Evolutionary conservation across 2,113 vertebrate genomes (phyloP).

Genomic region (Picathartes gymnocephalus): DNA sequence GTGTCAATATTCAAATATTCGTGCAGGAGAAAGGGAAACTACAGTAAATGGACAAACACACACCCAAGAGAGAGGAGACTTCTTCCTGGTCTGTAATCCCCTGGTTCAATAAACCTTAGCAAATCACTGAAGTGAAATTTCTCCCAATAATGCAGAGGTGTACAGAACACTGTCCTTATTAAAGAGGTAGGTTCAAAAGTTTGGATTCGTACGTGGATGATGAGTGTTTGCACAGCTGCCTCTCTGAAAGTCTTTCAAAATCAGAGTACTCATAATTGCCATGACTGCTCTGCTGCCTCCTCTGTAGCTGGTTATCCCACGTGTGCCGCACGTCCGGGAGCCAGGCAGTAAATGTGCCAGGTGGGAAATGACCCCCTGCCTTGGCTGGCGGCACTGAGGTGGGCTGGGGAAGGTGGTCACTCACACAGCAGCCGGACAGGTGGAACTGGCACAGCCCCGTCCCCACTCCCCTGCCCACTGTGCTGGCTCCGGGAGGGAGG

Average conservation of each 20-base stretch:
- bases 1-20: conserved; percentile 22
- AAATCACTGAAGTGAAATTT: neutral
- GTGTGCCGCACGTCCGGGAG: neutral
- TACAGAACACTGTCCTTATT: neutral
- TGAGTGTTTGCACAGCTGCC: conserved; percentile 3
- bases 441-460: neutral
- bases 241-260: neutral
- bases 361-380: neutral
- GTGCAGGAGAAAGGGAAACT: neutral
- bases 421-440: too few species aligned
- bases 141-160: neutral
- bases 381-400: neutral
- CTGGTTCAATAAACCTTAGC: neutral
- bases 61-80: neutral
- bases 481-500: neutral
- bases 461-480: neutral
- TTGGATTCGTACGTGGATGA: neutral
- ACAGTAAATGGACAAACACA: neutral
- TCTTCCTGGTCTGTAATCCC: conserved; percentile 8
- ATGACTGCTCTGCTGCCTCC: neutral
- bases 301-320: neutral
- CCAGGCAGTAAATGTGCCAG: neutral
- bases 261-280: neutral
- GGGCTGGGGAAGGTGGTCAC: neutral
- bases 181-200: neutral